These are phyloP conservation scores for Hippocampus abdominalis DNA, from an alignment of 2,113 vertebrate genomes.

Conservation along the genomic window DNA sequence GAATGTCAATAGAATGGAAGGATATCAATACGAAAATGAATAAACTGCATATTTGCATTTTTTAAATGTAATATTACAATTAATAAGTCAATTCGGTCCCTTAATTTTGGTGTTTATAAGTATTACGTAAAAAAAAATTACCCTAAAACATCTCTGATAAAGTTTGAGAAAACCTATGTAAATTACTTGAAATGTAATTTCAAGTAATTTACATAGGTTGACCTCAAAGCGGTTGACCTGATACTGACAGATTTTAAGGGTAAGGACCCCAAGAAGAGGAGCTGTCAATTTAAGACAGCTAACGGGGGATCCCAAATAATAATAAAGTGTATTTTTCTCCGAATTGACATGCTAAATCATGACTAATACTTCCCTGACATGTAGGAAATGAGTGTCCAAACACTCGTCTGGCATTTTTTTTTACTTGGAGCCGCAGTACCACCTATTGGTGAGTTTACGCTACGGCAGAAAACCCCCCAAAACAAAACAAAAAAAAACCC, in stretches of 20 bases:
- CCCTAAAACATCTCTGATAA: too few species aligned
- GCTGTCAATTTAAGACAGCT: too few species aligned
- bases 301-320: too few species aligned
- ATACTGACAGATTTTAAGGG: background rate
- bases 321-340: background rate
- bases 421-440: slow-evolving; percentile 44
- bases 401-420: background rate
- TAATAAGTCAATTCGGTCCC: too few species aligned
- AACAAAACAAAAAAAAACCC: background rate
- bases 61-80: too few species aligned
- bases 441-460: slow-evolving; percentile 34
- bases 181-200: background rate
- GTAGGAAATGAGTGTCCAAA: background rate
- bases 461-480: background rate
- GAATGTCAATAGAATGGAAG: too few species aligned
- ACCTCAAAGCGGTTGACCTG: background rate
- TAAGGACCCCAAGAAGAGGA: background rate
- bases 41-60: too few species aligned
- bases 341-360: slow-evolving; percentile 3
- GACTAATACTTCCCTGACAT: background rate
- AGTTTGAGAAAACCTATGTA: background rate
- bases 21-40: background rate
- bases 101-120: too few species aligned
- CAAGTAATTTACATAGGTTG: too few species aligned
- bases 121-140: too few species aligned